A percentile compares a stretch with the other conserved stretches of the same genome.
These are phyloP conservation scores for Natrix natrix DNA, from an alignment of 2,797 vertebrate genomes.

Conservation along the genomic window DNA sequence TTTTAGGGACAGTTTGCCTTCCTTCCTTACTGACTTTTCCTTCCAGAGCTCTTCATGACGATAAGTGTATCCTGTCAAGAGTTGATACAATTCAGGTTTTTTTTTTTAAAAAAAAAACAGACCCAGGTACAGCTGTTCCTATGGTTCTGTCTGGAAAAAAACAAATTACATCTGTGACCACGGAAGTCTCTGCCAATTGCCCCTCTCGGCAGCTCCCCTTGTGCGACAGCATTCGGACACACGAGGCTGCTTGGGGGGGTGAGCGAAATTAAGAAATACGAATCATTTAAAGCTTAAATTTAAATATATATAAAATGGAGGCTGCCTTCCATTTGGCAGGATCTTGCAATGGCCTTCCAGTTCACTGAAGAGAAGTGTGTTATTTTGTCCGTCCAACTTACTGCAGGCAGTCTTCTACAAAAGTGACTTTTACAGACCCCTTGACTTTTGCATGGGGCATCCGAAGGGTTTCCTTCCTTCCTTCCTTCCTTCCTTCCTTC, in stretches of 20 bases:
- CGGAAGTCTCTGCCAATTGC: not conserved
- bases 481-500: fast-evolving
- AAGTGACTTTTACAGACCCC: slow-evolving; percentile 7
- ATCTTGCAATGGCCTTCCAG: not conserved
- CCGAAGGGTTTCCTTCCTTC: not conserved
- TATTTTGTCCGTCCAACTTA: not conserved
- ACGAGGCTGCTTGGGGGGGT: not conserved
- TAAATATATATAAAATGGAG: not conserved
- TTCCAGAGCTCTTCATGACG: not conserved
- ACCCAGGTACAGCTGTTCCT: not conserved
- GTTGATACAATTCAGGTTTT: not conserved
- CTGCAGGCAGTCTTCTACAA: slow-evolving; percentile 19
- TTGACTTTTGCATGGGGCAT: not conserved
- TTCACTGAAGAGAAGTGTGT: slow-evolving; percentile 16
- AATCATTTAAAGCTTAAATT: not conserved
- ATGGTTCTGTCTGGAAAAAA: not conserved
- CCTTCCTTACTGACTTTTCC: not conserved
- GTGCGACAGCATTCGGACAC: not conserved
- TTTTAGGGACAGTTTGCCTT: not conserved
- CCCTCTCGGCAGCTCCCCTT: not conserved
- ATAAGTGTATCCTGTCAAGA: not conserved
- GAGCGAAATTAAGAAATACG: not conserved
- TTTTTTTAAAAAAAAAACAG: not conserved
- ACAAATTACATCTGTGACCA: not conserved
- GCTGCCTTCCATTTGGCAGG: not conserved